These are phyloP conservation scores for Watsonalla cultraria DNA, from an alignment of 2,888 invertebrate genomes.

Conservation along the genomic window DNA sequence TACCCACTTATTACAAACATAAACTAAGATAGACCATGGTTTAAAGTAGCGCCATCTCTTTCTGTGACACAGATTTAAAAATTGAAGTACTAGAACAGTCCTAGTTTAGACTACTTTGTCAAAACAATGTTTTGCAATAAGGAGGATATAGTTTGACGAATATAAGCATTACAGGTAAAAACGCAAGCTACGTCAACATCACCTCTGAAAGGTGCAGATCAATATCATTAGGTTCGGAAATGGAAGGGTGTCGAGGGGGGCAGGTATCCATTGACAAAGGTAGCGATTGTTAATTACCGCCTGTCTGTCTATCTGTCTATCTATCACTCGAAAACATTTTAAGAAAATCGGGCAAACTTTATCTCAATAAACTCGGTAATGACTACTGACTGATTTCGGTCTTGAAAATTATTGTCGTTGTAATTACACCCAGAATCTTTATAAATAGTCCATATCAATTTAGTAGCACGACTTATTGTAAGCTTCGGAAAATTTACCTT, in stretches of 20 bases:
- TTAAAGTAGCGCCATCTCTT: too few species aligned
- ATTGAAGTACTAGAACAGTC: too few species aligned
- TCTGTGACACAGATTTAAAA: too few species aligned
- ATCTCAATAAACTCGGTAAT: neutral
- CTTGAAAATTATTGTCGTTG: neutral
- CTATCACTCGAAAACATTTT: neutral
- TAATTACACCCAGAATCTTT: neutral
- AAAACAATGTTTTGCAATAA: too few species aligned
- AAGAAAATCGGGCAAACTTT: neutral
- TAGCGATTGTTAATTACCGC: conserved; percentile 42
- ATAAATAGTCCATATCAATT: neutral
- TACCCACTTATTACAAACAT: too few species aligned
- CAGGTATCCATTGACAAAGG: conserved; percentile 48
- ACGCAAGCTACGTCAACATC: neutral
- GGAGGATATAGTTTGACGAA: neutral
- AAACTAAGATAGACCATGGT: too few species aligned
- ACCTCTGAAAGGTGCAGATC: conserved; percentile 41
- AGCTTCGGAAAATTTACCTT: too few species aligned
- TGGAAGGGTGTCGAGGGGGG: conserved; percentile 41
- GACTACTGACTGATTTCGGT: neutral
- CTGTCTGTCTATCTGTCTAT: neutral
- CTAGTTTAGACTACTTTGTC: too few species aligned
- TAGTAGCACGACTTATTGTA: too few species aligned
- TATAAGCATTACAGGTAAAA: neutral
- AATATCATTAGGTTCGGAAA: conserved; percentile 55